Base-by-base conservation (phyloP, 2,113 vertebrate genomes). In the Lanius ludovicianus region DNA sequence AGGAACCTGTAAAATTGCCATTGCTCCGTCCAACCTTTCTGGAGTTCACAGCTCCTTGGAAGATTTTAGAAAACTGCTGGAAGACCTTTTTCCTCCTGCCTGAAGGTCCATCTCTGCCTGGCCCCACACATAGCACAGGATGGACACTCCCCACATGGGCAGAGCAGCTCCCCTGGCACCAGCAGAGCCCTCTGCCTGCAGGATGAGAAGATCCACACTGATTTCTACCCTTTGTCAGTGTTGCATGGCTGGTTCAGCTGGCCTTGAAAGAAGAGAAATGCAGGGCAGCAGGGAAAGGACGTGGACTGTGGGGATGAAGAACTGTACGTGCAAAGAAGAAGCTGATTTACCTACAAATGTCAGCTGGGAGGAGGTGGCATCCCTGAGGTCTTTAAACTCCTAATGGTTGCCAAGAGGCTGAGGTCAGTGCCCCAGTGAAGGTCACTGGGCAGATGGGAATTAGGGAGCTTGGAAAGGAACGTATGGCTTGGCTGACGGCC, bases 71-170 rank as follows among this genome's bases (percentile, higher is more conserved):
- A 70, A 75, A 52, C 31, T 42, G 7, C 11, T 8, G 13, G 69
- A 76, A 86, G 37, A 47, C 19, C 25, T 83, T 67, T n/a, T 30
- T 85, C 12, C 13, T 78, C 23, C 60, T 81, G 21, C 28, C 47
- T 50, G 42, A 57, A 73, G 50, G 35, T 65, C 53, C 6, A 2
- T 50, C 47, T 69, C 47, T 93, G 52, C 42, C 39, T 24, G 39
- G 18, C 39, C 33, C 46, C 4, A 5, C 3, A 1, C 6, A 3
- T 2, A 8, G 56, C 27, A 14, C 11, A 18, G 75, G 50, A 41
- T 42, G 44, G 82, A 75, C 27, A 30, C 20, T 50, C 56, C 74
- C 23, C 1, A 4, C 0, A 0, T 17, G 52, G 25, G 15, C 31
- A 44, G 0, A 0, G 50, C 37, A 21, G 73, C 35, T 52, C 11